Percentiles rank a stretch among this genome's conserved stretches.
phyloP scores from a whole-genome alignment of 2,797 vertebrate genomes.

The Tragelaphus eurycerus region DNA sequence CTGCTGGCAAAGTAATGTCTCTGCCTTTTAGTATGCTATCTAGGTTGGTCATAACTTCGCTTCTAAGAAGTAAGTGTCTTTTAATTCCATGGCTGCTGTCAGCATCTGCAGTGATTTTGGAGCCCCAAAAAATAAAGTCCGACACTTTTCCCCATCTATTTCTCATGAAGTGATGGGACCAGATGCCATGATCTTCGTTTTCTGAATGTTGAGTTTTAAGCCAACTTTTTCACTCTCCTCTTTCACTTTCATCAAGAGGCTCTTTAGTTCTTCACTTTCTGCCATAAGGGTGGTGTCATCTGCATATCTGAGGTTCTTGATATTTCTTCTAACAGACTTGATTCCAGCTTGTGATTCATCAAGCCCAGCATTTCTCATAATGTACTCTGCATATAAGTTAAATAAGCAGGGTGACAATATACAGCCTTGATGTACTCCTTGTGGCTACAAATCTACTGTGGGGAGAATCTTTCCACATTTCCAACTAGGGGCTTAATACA shows the following conservation, averaged over 20 bases:
- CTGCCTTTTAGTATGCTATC: background rate
- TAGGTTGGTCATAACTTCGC: background rate
- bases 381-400: background rate
- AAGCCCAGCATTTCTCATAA: accelerated
- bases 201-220: background rate
- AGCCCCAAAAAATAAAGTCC: background rate
- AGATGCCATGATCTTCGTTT: background rate
- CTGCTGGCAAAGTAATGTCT: background rate
- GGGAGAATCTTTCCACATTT: background rate
- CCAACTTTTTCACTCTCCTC: background rate
- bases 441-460: background rate
- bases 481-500: background rate
- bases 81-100: background rate
- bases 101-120: background rate
- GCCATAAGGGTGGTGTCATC: background rate
- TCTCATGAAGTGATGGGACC: background rate
- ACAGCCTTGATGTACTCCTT: background rate
- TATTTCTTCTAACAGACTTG: background rate
- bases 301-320: background rate
- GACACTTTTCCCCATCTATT: background rate
- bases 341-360: background rate
- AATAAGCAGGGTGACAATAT: background rate
- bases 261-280: background rate
- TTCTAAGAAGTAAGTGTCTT: background rate
- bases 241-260: background rate